These are phyloP conservation scores for Lepidurus arcticus DNA, from an alignment of 1,140 invertebrate species.

Conservation along the genomic window DNA sequence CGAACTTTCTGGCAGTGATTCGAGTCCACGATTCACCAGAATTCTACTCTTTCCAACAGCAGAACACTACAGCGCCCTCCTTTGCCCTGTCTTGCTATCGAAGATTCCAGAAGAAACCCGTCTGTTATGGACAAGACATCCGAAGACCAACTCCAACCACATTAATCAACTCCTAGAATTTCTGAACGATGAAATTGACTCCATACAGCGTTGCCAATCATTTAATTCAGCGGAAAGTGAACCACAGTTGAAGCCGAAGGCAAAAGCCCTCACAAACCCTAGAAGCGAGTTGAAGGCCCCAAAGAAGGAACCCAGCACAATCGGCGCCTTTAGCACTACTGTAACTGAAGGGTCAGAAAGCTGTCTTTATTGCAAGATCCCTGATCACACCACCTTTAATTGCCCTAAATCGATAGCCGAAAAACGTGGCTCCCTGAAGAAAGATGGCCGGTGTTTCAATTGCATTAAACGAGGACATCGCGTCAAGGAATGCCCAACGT, in stretches of 20 bases:
- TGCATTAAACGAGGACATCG: not conserved
- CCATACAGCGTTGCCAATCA: not conserved
- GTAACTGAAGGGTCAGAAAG: not conserved
- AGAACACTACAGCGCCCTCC: not conserved
- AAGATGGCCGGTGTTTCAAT: not conserved
- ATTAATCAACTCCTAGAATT: not conserved
- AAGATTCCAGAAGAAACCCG: not conserved
- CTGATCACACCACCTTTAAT: not conserved
- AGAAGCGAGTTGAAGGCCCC: not conserved
- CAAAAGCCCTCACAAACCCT: not conserved
- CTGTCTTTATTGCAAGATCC: not conserved
- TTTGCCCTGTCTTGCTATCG: not conserved
- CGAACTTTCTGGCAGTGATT: not conserved
- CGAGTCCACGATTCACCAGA: not conserved
- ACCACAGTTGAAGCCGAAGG: not conserved
- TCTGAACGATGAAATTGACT: not conserved
- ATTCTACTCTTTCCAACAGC: not conserved
- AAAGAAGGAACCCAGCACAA: not conserved
- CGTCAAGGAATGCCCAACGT: not conserved
- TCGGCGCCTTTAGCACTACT: not conserved
- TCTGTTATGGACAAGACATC: not conserved
- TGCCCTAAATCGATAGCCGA: not conserved
- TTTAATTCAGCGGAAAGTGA: not conserved
- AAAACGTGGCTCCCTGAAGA: not conserved
- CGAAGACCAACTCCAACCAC: not conserved